Base-by-base conservation (phyloP, 2,888 invertebrate genomes). In the Ommatoiulus sabulosus region DNA sequence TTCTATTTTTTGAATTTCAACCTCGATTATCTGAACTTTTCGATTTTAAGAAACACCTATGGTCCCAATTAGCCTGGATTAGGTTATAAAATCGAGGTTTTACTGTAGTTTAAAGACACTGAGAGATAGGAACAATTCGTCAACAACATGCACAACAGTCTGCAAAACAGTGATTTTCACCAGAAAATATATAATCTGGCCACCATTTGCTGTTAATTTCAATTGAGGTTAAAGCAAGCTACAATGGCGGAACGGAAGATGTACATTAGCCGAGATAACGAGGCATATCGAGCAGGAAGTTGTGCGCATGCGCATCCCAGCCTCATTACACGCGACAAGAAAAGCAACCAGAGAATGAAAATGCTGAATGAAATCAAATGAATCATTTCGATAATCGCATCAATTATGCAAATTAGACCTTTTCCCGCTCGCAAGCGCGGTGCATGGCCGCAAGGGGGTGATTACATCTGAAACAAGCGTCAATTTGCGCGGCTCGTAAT, bases 351-450 rank as follows among this genome's bases (percentile, higher is more conserved):
- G 52, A 52, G 52, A 52, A 52, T 12, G 52, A 15, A 52, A 15
- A 52, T 52, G 10, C 52, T 52, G 52, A 6, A 52, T 52, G 15
- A 15, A 52, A 52, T 52, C 52, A 52, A 52, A 52, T 52, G 52
- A 52, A 52, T 52, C 52, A 52, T 52, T 52, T 52, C 52, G 52
- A 52, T 52, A 52, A 52, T 52, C 52, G 52, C 52, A 52, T 52
- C 52, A 52, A 52, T 52, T 52, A 52, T 52, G 52, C 52, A 52
- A 52, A 52, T 52, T 52, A 52, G 52, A 52, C 52, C 52, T 52
- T 52, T 52, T 52, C 52, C 52, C 52, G 52, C 15, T 52, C 52
- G 52, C 52, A 3, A 46, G 46, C 46, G 46, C 8, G 46, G 46
- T 46, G 46, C 46, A 46, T 8, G 15, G 52, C 15, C 52, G 52